Conservation (phyloP, 2,113 vertebrate species). For the Peromyscus leucopus region DNA sequence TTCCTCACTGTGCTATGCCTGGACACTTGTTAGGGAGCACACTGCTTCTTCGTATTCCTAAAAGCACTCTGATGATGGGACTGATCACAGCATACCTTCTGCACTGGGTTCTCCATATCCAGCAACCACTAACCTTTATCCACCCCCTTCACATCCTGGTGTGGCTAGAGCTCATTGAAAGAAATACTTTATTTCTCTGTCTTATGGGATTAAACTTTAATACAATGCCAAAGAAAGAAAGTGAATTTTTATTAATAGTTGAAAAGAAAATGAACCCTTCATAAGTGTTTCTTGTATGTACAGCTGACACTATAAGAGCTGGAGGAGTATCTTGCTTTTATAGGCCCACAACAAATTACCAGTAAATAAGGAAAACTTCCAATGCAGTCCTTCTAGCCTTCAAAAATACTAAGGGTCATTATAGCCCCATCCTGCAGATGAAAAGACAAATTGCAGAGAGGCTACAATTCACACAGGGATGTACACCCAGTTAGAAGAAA, state of each 20-base stretch:
- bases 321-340: neutral
- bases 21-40: neutral
- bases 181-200: neutral
- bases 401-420: neutral
- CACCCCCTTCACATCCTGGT: neutral
- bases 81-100: neutral
- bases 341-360: neutral
- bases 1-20: neutral
- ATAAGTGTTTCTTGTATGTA: neutral
- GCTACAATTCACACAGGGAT: neutral
- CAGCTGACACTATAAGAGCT: neutral
- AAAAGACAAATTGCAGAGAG: neutral
- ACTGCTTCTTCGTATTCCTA: neutral
- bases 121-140: neutral
- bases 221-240: neutral
- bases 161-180: neutral
- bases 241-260: neutral
- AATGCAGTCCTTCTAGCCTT: neutral
- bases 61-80: neutral
- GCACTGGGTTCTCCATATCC: neutral
- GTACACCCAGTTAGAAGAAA: neutral
- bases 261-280: neutral
- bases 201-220: neutral
- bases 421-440: neutral
- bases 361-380: neutral